Base-by-base conservation (phyloP, 2,113 vertebrate species). In the Xiphophorus maculatus region DNA sequence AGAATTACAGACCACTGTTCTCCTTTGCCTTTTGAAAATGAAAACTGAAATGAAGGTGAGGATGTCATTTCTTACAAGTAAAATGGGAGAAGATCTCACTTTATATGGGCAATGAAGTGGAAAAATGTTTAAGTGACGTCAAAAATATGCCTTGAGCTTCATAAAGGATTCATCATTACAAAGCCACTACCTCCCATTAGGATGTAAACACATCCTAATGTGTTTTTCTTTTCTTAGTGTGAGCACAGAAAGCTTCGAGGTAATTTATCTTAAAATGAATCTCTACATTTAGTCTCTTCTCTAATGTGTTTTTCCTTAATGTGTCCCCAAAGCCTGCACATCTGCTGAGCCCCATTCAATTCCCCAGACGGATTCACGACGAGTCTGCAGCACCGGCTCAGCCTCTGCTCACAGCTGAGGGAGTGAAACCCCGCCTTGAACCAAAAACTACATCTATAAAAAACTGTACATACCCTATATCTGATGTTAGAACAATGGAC, bases 291-390 rank as follows among this genome's bases (percentile, higher is more conserved):
- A n/a, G 13, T 8, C n/a, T 30, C 19, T 25, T 51, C 29, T 48
- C 9, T 75, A 60, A 2, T 67, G 75, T 48, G 54, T 27, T 58
- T 60, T 68, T 76, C 83, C 70, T 70, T 69, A 76, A 74, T 81
- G 84, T 71, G 54, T 84, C 73, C 82, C 73, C 33, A 71, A 78
- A 64, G 79, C 66, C 73, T 71, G 82, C 82, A 89, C 90, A 89
- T 90, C 90, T 88, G 85, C 80, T 87, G 74, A 80, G 60, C 79
- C 68, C 74, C 62, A 72, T 65, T 71, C 35, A 73, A 69, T 54
- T 88, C 82, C 88, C 81, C 29, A 82, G 86, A 54, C 65, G 5
- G 22, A 68, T 81, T 58, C 33, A 70, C 44, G 81, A 71, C 48
- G 75, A 89, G 79, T 73, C 74, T 67, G 73, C 73, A n/a, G 76